Evolutionary conservation across 2,888 invertebrate genomes (phyloP).

Genomic region (Lutraria lutraria): DNA sequence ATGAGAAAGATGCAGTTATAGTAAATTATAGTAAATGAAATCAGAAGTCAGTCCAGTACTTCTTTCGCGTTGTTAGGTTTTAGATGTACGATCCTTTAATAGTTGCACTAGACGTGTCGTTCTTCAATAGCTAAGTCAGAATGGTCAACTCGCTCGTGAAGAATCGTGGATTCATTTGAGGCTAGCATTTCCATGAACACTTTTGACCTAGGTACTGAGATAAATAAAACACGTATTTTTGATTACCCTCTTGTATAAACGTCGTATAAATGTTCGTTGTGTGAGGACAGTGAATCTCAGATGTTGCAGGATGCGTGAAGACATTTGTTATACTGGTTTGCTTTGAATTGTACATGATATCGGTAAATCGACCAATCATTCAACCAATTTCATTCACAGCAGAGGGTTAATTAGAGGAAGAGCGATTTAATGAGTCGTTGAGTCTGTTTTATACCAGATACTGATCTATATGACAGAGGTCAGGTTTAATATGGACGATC

Average conservation of each 20-base stretch:
- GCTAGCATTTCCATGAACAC: neutral
- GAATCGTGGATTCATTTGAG: neutral
- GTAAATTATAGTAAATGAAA: no score
- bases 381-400: neutral
- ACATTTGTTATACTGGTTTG: neutral
- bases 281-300: neutral
- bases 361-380: neutral
- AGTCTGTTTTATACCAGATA: neutral
- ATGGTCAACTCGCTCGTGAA: no score
- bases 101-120: no score
- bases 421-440: neutral
- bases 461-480: neutral
- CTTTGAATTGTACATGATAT: neutral
- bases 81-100: no score
- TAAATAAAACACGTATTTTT: neutral
- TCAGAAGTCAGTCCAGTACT: no score
- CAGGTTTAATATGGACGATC: neutral
- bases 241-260: no score
- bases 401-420: neutral
- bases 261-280: neutral
- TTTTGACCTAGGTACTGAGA: neutral
- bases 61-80: no score
- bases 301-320: neutral
- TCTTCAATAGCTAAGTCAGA: no score
- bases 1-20: no score